These are phyloP conservation scores for Spisula subtruncata DNA, from an alignment of 2,888 invertebrate genomes.

Conservation along the genomic window DNA sequence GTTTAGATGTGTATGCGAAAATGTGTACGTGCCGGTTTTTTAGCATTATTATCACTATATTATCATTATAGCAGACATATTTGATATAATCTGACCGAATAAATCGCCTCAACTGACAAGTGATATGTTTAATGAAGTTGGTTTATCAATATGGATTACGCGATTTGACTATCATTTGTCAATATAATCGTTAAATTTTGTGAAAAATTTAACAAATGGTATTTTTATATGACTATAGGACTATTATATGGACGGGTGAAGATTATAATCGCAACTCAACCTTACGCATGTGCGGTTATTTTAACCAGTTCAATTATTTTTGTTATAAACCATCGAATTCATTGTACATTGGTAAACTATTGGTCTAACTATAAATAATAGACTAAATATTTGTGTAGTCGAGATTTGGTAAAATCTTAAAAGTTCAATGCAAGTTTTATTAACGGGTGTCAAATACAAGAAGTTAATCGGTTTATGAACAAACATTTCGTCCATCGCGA, in stretches of 20 bases:
- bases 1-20: too few relatives aligned
- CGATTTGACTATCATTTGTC: neutral
- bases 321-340: neutral
- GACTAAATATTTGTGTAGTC: constrained; percentile 18
- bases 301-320: neutral
- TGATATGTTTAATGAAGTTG: too few relatives aligned
- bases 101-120: too few relatives aligned
- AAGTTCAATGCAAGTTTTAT: neutral
- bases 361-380: neutral
- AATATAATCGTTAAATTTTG: neutral
- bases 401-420: neutral
- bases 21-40: too few relatives aligned
- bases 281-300: neutral
- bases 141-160: too few relatives aligned
- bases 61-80: too few relatives aligned
- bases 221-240: neutral
- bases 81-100: too few relatives aligned
- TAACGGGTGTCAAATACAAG: neutral
- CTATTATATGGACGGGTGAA: neutral
- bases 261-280: neutral
- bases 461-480: neutral
- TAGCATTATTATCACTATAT: too few relatives aligned
- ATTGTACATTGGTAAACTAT: neutral
- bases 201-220: neutral
- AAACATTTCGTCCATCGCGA: neutral